Evolutionary conservation across 2,888 invertebrate species (phyloP).

Genomic region (Cheilosia vulpina): DNA sequence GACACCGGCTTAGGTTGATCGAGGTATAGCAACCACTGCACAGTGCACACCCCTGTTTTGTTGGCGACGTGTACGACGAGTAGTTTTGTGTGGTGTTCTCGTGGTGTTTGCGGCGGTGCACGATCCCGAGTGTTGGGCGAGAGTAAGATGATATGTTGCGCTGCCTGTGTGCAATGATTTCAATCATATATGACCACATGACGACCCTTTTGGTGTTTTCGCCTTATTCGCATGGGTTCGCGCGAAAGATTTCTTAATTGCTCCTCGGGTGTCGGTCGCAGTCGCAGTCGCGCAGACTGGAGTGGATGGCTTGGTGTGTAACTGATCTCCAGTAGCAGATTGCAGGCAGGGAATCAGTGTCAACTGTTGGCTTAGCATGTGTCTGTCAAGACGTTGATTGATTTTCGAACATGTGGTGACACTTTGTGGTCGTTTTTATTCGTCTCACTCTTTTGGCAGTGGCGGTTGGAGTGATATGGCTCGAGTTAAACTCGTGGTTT

Average conservation of each 20-base stretch:
- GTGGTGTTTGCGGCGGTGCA: conserved; percentile 71
- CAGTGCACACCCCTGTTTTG: conserved; percentile 35
- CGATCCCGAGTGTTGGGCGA: conserved; percentile 55
- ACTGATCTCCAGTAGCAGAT: conserved; percentile 72
- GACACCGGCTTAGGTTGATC: conserved; percentile 60
- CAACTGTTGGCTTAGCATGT: conserved; percentile 70
- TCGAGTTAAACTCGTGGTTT: conserved; percentile 65
- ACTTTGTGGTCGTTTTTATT: conserved; percentile 44
- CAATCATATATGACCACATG: conserved; percentile 75
- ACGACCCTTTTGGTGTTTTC: conserved; percentile 70
- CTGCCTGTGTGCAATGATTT: conserved; percentile 70
- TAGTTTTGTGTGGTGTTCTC: conserved; percentile 37
- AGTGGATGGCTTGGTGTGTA: conserved; percentile 41
- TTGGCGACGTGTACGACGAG: conserved; percentile 22
- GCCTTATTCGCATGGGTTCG: conserved; percentile 51
- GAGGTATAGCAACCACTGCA: conserved; percentile 16
- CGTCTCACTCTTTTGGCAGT: not conserved
- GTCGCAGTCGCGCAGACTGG: not conserved
- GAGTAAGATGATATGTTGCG: conserved; percentile 60
- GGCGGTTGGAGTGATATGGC: conserved; percentile 42
- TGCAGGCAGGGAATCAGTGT: conserved; percentile 69
- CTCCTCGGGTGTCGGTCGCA: conserved; percentile 57
- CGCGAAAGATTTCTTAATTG: conserved; percentile 74
- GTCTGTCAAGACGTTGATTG: conserved; percentile 66
- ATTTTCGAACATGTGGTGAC: conserved; percentile 71